phyloP scores from a whole-genome alignment of 2,888 invertebrate genomes.

The Notodromas monacha region DNA sequence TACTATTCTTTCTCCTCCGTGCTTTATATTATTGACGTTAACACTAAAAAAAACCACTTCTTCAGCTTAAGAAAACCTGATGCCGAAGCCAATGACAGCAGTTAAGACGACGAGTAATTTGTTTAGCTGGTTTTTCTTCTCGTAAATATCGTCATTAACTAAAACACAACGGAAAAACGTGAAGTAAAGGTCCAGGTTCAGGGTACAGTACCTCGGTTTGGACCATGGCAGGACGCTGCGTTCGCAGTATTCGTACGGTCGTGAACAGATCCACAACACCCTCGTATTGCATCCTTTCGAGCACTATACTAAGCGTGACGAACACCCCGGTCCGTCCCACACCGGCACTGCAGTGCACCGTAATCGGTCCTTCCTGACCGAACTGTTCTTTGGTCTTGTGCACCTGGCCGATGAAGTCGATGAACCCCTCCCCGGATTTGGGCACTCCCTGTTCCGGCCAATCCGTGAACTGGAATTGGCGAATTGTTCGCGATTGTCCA shows the following conservation, averaged over 20 bases:
- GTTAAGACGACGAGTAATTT: not conserved
- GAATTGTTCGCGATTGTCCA: constrained; percentile 70
- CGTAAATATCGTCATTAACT: too few relatives aligned
- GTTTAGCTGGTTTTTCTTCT: constrained; percentile 1
- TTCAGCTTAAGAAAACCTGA: too few relatives aligned
- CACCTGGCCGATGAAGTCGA: constrained; percentile 95
- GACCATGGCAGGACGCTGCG: constrained; percentile 96
- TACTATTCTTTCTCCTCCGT: too few relatives aligned
- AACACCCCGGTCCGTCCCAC: constrained; percentile 96
- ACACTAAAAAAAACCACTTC: too few relatives aligned
- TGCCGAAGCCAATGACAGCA: not conserved
- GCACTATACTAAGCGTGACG: constrained; percentile 78
- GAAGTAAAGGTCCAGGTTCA: too few relatives aligned
- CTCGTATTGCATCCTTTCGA: constrained; percentile 96
- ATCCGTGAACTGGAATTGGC: constrained; percentile 85
- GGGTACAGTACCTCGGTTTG: constrained; percentile 90
- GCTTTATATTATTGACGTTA: too few relatives aligned
- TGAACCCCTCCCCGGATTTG: constrained; percentile 89
- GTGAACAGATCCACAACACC: constrained; percentile 97
- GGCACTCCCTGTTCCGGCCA: constrained; percentile 89
- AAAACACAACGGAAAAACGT: too few relatives aligned
- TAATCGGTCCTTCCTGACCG: constrained; percentile 94
- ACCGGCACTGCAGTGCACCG: constrained; percentile 91
- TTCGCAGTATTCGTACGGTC: constrained; percentile 83
- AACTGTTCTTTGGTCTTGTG: constrained; percentile 99